Conservation (phyloP, 2,888 invertebrate genomes). For the Alsophila aescularia region DNA sequence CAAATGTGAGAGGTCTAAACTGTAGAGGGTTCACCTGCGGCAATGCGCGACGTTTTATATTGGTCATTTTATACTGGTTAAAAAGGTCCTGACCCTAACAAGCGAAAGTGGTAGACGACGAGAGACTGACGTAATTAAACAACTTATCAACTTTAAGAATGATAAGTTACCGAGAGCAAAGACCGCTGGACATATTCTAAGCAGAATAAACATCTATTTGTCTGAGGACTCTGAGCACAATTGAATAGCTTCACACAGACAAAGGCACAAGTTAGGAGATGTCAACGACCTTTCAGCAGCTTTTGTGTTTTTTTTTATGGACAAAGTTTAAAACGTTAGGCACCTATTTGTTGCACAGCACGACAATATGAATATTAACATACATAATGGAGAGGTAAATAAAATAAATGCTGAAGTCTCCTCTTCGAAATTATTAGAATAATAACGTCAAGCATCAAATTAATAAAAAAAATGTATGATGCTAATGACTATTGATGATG, state of each 20-base stretch:
- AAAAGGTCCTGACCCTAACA: constrained; percentile 24
- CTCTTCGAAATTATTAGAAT: not conserved
- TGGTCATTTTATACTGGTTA: constrained; percentile 14
- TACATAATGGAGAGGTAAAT: not conserved
- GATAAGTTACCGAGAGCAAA: constrained; percentile 31
- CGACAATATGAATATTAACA: not conserved
- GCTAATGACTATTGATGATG: too few species aligned
- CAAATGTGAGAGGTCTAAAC: constrained; percentile 29
- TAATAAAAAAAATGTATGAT: too few species aligned
- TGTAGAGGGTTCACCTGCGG: constrained; percentile 10
- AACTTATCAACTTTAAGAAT: constrained; percentile 20
- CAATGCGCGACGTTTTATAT: constrained; percentile 27
- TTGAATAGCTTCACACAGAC: constrained; percentile 31
- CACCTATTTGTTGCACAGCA: constrained; percentile 11
- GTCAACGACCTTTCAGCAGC: constrained; percentile 32
- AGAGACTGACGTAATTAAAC: constrained; percentile 27
- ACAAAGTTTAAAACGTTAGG: constrained; percentile 14
- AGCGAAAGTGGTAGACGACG: constrained; percentile 22
- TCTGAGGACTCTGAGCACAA: constrained; percentile 31
- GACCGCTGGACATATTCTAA: constrained; percentile 25
- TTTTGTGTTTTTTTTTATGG: constrained; percentile 32
- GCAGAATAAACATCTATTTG: constrained; percentile 34
- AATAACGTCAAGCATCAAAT: not conserved
- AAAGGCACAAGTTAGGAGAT: constrained; percentile 36
- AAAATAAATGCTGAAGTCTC: not conserved